Percentiles rank a stretch among this genome's conserved stretches.
Evolutionary conservation across 1,140 invertebrate genomes (phyloP).

Genomic region (Papilio polytes): DNA sequence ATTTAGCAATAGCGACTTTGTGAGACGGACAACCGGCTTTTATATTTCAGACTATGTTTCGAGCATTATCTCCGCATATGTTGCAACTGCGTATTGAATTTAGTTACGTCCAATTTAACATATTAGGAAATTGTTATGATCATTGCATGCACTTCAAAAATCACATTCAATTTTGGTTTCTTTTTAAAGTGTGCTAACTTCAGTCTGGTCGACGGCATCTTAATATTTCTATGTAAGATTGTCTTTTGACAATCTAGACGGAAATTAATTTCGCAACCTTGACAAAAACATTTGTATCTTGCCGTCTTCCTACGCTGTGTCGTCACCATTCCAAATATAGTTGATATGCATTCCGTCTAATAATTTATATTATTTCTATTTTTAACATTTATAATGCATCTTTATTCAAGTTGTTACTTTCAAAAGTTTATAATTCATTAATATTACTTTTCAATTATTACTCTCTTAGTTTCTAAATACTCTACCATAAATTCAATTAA

Average conservation of each 20-base stretch:
- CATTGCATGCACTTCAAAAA: too few relatives aligned
- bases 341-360: not conserved
- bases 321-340: not conserved
- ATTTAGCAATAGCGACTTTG: conserved; percentile 53
- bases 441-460: not conserved
- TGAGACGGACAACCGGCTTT: conserved; percentile 59
- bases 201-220: not conserved
- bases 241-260: not conserved
- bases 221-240: not conserved
- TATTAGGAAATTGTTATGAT: not conserved
- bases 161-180: not conserved
- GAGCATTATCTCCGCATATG: conserved; percentile 57
- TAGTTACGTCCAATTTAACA: conserved; percentile 48
- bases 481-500: not conserved
- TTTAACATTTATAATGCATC: not conserved
- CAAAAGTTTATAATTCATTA: not conserved
- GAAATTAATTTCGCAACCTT: not conserved
- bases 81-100: conserved; percentile 66
- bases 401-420: not conserved
- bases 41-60: conserved; percentile 47
- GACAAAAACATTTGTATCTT: not conserved
- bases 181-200: not conserved
- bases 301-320: not conserved
- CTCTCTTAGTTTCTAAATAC: not conserved
- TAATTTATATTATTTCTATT: not conserved